These are phyloP conservation scores for Diplodus sargus DNA, from an alignment of 2,797 vertebrate species.

Conservation along the genomic window DNA sequence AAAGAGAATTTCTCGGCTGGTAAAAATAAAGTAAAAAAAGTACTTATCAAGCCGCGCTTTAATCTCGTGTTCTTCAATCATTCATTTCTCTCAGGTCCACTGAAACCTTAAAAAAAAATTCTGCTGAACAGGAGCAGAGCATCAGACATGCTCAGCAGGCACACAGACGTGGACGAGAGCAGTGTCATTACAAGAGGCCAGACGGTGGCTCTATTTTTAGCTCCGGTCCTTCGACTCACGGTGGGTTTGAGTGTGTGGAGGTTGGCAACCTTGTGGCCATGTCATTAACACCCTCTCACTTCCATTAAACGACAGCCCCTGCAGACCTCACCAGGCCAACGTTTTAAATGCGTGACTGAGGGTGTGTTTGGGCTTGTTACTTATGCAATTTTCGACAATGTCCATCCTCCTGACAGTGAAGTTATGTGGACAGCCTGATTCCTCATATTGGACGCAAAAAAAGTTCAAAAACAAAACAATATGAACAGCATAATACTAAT, in stretches of 20 bases:
- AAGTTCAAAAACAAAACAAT: neutral
- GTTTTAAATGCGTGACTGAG: slow-evolving; percentile 18
- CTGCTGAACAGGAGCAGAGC: slow-evolving; percentile 5
- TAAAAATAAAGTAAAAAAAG: neutral
- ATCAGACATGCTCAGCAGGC: slow-evolving; percentile 37
- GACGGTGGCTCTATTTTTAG: slow-evolving; percentile 71
- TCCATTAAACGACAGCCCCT: slow-evolving; percentile 56
- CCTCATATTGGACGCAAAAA: neutral
- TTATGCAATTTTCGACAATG: neutral
- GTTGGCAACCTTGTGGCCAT: slow-evolving; percentile 60
- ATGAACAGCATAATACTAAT: neutral
- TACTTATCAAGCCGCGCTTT: neutral
- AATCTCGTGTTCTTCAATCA: neutral
- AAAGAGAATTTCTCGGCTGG: neutral
- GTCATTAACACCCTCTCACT: slow-evolving; percentile 68
- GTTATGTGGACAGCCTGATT: neutral
- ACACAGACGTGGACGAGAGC: slow-evolving; percentile 31
- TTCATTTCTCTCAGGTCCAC: slow-evolving; percentile 1
- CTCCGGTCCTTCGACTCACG: slow-evolving; percentile 31
- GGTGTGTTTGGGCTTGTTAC: slow-evolving; percentile 10
- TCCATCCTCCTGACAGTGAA: neutral
- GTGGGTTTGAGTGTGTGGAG: slow-evolving; percentile 50
- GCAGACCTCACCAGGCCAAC: slow-evolving; percentile 9
- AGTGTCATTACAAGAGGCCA: slow-evolving; percentile 65
- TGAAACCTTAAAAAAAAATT: slow-evolving; percentile 9